Percentiles rank a stretch among this genome's conserved stretches.
Conservation (phyloP, 2,888 invertebrate genomes). For the Anthophora plumipes region DNA sequence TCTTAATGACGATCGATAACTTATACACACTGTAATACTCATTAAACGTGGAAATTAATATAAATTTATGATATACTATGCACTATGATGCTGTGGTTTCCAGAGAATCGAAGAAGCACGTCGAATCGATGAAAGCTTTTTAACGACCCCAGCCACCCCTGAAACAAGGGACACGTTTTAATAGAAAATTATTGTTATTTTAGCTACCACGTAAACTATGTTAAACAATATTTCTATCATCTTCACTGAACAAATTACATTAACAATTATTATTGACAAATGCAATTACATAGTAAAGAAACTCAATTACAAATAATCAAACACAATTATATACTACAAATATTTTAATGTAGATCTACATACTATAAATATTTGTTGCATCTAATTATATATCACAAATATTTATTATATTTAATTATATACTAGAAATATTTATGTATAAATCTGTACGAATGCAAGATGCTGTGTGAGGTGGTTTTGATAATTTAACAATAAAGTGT, state of each 20-base stretch:
- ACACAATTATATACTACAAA: not conserved
- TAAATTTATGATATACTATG: not conserved
- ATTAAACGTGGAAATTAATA: not conserved
- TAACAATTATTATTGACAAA: not conserved
- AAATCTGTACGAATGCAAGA: too few species aligned
- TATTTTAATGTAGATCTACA: too few species aligned
- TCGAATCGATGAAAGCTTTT: constrained; percentile 6
- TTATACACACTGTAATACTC: not conserved
- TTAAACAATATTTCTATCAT: too few species aligned
- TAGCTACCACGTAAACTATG: not conserved
- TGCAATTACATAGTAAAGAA: not conserved
- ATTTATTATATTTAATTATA: too few species aligned
- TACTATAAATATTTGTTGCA: too few species aligned
- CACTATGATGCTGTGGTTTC: constrained; percentile 7
- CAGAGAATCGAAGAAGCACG: not conserved
- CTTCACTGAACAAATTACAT: not conserved
- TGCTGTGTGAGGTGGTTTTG: too few species aligned
- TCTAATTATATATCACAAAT: too few species aligned
- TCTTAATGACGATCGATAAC: not conserved
- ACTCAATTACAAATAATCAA: not conserved
- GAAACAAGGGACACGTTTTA: constrained; percentile 41
- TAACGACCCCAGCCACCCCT: constrained; percentile 77
- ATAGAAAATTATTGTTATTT: constrained; percentile 2
- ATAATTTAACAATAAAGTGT: too few species aligned
- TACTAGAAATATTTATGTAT: too few species aligned